These are phyloP conservation scores for Catamblyrhynchus diadema DNA, from an alignment of 2,797 vertebrate species.

Conservation along the genomic window DNA sequence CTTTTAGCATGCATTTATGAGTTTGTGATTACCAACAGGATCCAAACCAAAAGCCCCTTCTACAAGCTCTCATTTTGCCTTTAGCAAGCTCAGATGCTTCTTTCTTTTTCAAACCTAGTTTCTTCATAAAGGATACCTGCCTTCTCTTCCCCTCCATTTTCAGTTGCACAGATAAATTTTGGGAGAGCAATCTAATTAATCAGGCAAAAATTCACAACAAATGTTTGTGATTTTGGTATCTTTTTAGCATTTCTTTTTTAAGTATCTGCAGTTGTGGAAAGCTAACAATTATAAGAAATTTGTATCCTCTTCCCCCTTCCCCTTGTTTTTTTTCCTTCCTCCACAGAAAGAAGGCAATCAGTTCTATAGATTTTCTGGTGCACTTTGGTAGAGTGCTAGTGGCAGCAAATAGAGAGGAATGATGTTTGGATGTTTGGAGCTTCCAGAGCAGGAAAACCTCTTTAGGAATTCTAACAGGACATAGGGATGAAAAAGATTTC, in stretches of 20 bases:
- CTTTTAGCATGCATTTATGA: neutral
- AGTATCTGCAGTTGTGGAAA: neutral
- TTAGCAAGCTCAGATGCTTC: neutral
- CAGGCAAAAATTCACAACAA: neutral
- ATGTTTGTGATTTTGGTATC: neutral
- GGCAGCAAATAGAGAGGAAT: neutral
- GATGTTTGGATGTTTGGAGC: neutral
- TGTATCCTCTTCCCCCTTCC: rapidly evolving
- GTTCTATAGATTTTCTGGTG: neutral
- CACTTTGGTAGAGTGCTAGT: neutral
- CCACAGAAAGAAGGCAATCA: neutral
- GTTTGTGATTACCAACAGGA: neutral
- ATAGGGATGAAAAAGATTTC: neutral
- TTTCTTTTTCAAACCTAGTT: neutral
- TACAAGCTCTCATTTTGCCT: neutral
- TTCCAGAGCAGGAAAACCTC: neutral
- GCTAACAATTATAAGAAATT: neutral
- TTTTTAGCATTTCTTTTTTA: neutral
- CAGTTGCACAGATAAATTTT: neutral
- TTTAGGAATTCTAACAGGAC: neutral
- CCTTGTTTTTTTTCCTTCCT: neutral
- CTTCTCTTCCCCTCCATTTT: neutral
- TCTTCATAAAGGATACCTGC: neutral
- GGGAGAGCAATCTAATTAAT: neutral
- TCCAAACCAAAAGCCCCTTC: neutral